phyloP scores from a whole-genome alignment of 2,113 vertebrate genomes.

The Myotis yumanensis region DNA sequence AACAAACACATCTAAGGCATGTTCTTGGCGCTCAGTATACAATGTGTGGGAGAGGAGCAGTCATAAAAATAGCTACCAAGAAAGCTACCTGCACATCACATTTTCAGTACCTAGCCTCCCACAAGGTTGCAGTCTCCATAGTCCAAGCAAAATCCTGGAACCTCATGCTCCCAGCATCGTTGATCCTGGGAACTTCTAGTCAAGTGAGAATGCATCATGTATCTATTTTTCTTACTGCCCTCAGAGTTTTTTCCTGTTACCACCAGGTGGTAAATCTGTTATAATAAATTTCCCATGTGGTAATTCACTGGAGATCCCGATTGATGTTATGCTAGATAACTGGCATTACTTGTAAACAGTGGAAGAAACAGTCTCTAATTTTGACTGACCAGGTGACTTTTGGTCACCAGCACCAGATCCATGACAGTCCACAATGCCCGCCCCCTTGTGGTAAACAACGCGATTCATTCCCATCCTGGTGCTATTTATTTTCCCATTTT shows the following conservation, averaged over 20 bases:
- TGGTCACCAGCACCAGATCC: background rate
- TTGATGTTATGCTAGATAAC: background rate
- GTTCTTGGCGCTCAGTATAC: background rate
- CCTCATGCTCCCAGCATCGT: accelerated
- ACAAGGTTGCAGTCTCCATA: accelerated
- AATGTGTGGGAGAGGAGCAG: background rate
- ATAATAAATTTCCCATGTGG: background rate
- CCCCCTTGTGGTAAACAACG: background rate
- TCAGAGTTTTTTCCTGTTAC: background rate
- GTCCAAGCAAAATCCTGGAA: background rate
- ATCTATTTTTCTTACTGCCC: background rate
- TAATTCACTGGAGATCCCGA: background rate
- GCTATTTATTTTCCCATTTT: background rate
- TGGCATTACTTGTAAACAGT: background rate
- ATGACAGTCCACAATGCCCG: accelerated
- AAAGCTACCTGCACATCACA: background rate
- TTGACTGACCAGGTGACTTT: background rate
- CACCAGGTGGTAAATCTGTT: background rate
- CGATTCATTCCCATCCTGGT: background rate
- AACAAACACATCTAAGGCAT: background rate
- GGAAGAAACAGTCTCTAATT: background rate
- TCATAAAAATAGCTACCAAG: background rate
- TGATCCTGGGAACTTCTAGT: background rate
- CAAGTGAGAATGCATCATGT: background rate
- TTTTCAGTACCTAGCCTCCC: background rate